Evolutionary conservation across 2,888 invertebrate species (phyloP), one percentile per base, ranked within the genome.

Genomic region (Epinotia brunnichana): DNA sequence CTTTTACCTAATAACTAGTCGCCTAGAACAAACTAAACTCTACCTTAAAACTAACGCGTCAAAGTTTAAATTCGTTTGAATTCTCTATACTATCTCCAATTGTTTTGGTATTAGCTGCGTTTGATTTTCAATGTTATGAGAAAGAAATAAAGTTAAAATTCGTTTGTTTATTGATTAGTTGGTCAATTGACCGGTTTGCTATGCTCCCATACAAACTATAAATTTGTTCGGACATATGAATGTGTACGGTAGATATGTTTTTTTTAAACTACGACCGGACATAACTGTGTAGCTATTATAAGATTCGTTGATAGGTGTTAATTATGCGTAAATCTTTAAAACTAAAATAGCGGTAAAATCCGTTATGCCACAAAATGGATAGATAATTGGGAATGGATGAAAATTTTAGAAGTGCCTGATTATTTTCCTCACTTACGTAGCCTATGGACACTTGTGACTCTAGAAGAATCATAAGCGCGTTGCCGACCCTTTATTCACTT

Each of bases 171-270:
- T 56, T n/a, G 10, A 5, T 56, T n/a, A 21, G n/a, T 56, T 39
- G 2, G 19, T 41, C n/a, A 66, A n/a, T n/a, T 41, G 21, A 66
- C 66, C 66, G 66, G 66, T 66, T 64, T 39, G 2, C 39, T 64
- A 64, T 19, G 19, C 35, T 44, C 48, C 29, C 29, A 48, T 48
- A 48, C 48, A 17, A 62, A 62, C 21, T 41, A 41, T 48, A 48
- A 48, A 48, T n/a, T 48, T 48, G 48, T 48, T 48, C n/a, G 13
- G 48, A 48, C 48, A n/a, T 44, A 15, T 48, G 2, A 48, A 51
- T 11, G 29, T 35, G 11, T n/a, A n/a, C 7, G 17, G 7, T 48
- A 3, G 35, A 29, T 64, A 19, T 1, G 24, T 2, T 7, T 11
- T 53, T 53, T 64, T 64, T 9, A 24, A 21, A 39, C 15, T 54